A percentile compares a stretch with the other conserved stretches of the same genome.
phyloP scores from a whole-genome alignment of 2,888 invertebrate species.

The Noctua janthe region DNA sequence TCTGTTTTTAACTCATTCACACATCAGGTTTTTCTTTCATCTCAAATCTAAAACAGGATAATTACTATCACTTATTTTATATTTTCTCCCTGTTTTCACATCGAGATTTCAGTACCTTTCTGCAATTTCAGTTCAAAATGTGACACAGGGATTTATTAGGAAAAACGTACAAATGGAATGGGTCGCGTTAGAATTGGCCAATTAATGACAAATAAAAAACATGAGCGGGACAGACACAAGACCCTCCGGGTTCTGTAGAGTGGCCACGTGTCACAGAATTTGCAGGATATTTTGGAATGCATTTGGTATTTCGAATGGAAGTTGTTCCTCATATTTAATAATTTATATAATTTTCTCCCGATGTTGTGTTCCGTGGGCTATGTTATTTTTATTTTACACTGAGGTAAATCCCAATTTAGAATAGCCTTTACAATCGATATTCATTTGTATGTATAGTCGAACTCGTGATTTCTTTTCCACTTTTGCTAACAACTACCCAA shows the following conservation, averaged over 20 bases:
- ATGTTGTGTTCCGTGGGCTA: neutral
- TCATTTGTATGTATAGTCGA: neutral
- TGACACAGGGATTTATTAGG: slow-evolving; percentile 16
- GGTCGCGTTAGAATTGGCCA: slow-evolving; percentile 64
- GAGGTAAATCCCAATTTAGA: neutral
- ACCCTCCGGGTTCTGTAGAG: slow-evolving; percentile 37
- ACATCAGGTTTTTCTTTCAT: neutral
- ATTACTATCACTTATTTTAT: neutral
- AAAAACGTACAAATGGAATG: slow-evolving; percentile 54
- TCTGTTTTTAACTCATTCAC: neutral
- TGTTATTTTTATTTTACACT: neutral
- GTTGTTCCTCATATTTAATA: neutral
- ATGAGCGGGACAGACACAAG: slow-evolving; percentile 38
- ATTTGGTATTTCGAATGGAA: neutral
- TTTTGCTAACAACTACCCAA: no score
- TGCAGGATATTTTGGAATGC: neutral
- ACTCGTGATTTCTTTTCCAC: no score
- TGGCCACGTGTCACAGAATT: slow-evolving; percentile 3
- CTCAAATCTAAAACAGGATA: neutral
- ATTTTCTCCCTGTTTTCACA: neutral
- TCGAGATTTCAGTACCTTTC: slow-evolving; percentile 4
- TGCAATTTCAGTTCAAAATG: slow-evolving; percentile 12
- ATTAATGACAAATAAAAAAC: slow-evolving; percentile 72
- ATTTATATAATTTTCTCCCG: neutral
- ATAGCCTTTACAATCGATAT: neutral